These are phyloP conservation scores for Aurelia aurita complex sp. Pacific DNA, from an alignment of 30 jellyfish, hydroid and myxozoan genomes.

Conservation along the genomic window DNA sequence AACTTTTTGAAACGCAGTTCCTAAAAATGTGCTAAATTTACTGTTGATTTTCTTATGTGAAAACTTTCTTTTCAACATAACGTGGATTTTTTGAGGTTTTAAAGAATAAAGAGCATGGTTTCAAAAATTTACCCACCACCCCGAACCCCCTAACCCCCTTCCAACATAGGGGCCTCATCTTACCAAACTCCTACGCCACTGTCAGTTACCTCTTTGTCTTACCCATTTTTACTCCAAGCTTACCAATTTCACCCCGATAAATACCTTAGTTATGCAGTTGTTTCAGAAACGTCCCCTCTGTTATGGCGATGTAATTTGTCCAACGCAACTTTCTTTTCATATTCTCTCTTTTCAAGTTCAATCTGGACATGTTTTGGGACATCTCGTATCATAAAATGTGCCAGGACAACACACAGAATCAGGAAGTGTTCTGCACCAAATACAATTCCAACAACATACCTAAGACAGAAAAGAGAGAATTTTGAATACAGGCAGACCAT, in stretches of 20 bases:
- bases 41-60: too few relatives aligned
- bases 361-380: conserved; percentile 70
- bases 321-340: conserved; percentile 51
- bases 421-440: conserved; percentile 88
- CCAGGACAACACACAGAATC: conserved; percentile 74
- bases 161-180: too few relatives aligned
- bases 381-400: conserved; percentile 78
- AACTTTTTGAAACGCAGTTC: too few relatives aligned
- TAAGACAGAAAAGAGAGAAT: conserved; percentile 10
- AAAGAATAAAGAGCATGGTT: too few relatives aligned
- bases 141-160: too few relatives aligned
- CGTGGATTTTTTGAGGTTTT: too few relatives aligned
- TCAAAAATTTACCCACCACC: too few relatives aligned
- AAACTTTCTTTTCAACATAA: too few relatives aligned
- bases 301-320: conserved; percentile 24
- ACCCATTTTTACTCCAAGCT: not conserved
- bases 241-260: not conserved
- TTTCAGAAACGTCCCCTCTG: not conserved
- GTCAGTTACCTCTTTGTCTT: not conserved
- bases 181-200: too few relatives aligned
- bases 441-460: conserved; percentile 94
- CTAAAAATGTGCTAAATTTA: too few relatives aligned
- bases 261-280: not conserved
- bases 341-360: conserved; percentile 88
- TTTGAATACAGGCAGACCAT: too few relatives aligned